Conservation (phyloP, 2,113 vertebrate genomes). For the Lagenorhynchus albirostris region DNA sequence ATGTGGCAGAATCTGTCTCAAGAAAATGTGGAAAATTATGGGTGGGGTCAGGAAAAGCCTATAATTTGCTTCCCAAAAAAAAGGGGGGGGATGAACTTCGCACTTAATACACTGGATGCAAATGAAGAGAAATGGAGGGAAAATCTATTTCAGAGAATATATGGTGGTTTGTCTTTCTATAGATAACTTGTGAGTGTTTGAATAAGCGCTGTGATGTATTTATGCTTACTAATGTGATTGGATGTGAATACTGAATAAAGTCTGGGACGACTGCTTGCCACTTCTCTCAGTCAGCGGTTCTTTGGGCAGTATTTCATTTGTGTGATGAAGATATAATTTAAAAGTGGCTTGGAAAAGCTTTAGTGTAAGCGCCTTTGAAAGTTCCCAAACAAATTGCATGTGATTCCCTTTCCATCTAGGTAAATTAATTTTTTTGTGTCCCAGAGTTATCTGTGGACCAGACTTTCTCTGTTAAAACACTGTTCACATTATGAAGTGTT, state of each 20-base stretch:
- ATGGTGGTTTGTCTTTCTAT: slow-evolving; percentile 54
- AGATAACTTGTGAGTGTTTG: slow-evolving; percentile 48
- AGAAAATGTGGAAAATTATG: slow-evolving; percentile 27
- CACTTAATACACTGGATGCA: slow-evolving; percentile 36
- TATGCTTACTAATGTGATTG: slow-evolving; percentile 60
- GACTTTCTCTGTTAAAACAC: not conserved
- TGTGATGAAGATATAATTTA: slow-evolving; percentile 39
- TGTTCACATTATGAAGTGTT: slow-evolving; percentile 29
- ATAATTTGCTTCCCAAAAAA: not conserved
- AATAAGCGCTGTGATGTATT: slow-evolving; percentile 48
- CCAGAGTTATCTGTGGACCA: not conserved
- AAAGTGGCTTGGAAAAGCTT: slow-evolving; percentile 60
- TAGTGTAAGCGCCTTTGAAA: slow-evolving; percentile 39
- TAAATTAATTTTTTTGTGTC: slow-evolving; percentile 57
- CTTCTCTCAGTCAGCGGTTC: slow-evolving; percentile 50
- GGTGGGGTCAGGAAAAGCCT: not conserved
- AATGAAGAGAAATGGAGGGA: slow-evolving; percentile 16
- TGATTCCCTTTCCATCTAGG: slow-evolving; percentile 29
- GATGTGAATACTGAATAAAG: slow-evolving; percentile 57
- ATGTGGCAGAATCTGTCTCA: not conserved
- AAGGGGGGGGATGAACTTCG: not conserved
- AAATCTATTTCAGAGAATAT: slow-evolving; percentile 47
- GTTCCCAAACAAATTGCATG: slow-evolving; percentile 23
- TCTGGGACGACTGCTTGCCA: slow-evolving; percentile 15
- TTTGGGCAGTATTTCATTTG: slow-evolving; percentile 29